phyloP scores from a whole-genome alignment of 2,797 vertebrate species.

The Phrynocephalus guinanensis region DNA sequence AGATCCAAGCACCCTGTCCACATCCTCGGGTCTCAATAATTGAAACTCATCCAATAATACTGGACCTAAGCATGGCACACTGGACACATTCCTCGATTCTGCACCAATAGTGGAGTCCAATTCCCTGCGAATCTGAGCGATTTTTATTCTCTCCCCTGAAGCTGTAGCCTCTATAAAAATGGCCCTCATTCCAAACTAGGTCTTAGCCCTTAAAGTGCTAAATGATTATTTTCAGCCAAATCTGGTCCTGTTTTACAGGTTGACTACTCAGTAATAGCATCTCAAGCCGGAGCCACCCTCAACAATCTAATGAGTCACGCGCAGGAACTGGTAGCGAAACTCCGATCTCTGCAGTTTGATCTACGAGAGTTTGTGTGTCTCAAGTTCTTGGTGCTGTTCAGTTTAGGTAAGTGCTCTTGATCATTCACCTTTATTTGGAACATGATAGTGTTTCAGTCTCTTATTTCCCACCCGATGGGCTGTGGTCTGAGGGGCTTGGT shows the following conservation, averaged over 20 bases:
- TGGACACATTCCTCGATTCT: no score
- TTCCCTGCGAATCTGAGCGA: no score
- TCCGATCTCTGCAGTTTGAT: slow-evolving; percentile 94
- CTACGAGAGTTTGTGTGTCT: slow-evolving; percentile 98
- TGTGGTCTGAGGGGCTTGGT: no score
- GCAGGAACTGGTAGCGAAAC: slow-evolving; percentile 93
- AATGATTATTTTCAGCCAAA: neutral
- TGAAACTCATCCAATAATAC: no score
- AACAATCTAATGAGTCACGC: slow-evolving; percentile 95
- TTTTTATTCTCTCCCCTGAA: no score
- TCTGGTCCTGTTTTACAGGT: slow-evolving; percentile 83
- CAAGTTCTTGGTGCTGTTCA: slow-evolving; percentile 98
- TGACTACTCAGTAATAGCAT: slow-evolving; percentile 92
- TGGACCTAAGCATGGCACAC: no score
- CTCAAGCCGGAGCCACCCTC: slow-evolving; percentile 94
- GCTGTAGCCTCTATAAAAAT: neutral
- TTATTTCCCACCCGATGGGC: neutral
- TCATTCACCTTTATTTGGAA: neutral
- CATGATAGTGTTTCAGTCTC: neutral
- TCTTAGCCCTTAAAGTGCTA: neutral
- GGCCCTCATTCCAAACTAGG: neutral
- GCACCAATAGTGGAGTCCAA: no score
- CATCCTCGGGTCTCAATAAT: no score
- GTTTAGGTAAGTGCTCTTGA: slow-evolving; percentile 88
- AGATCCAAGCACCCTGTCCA: no score